Percentiles rank a stretch among this genome's conserved stretches.
Conservation (phyloP, 2,113 vertebrate species). For the Etheostoma cragini region DNA sequence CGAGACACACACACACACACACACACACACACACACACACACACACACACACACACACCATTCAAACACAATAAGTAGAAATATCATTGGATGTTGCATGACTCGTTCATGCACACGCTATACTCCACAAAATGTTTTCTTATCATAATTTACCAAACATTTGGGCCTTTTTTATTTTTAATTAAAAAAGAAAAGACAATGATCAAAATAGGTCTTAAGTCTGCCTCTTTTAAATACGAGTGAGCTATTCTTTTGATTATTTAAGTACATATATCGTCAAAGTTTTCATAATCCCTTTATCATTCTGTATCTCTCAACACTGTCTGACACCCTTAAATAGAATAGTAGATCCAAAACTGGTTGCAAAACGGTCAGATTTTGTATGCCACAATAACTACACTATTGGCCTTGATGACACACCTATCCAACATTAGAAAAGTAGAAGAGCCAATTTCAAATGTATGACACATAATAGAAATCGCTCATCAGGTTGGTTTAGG, state of each 20-base stretch:
- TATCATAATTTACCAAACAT: conserved; percentile 63
- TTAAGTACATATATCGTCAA: conserved; percentile 39
- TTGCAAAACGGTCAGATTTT: conserved; percentile 53
- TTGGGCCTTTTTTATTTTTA: conserved; percentile 42
- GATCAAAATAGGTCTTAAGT: conserved; percentile 71
- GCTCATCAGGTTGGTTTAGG: conserved; percentile 83
- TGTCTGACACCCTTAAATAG: conserved; percentile 40
- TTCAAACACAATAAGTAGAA: conserved; percentile 74
- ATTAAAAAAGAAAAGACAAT: conserved; percentile 63
- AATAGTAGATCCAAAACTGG: conserved; percentile 38
- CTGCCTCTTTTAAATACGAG: conserved; percentile 46
- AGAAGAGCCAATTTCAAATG: conserved; percentile 46
- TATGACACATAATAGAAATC: conserved; percentile 40
- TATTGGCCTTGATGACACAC: conserved; percentile 33
- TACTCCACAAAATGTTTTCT: conserved; percentile 56
- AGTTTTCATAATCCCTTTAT: conserved; percentile 40
- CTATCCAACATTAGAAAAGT: conserved; percentile 59
- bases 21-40: conserved; percentile 35
- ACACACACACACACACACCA: conserved; percentile 52
- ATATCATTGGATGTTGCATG: conserved; percentile 67
- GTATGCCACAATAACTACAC: conserved; percentile 40
- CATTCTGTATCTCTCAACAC: conserved; percentile 51
- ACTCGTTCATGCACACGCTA: conserved; percentile 67
- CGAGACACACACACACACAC: conserved; percentile 45
- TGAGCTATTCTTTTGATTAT: conserved; percentile 60